phyloP scores from a whole-genome alignment of 2,797 vertebrate species.

The Pteropus rufus region DNA sequence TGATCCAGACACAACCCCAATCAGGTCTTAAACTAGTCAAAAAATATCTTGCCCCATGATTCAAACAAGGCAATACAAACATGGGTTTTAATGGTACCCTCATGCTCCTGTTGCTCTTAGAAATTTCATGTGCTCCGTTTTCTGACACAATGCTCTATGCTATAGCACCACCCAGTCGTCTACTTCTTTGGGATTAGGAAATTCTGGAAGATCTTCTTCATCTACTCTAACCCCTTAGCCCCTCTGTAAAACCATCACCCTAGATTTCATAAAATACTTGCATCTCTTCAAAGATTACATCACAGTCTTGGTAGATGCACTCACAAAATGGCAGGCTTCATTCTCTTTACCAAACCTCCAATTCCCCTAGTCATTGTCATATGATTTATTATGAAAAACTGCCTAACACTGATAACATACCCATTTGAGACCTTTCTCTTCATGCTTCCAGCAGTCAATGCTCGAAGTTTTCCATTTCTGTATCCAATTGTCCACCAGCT shows the following conservation, averaged over 20 bases:
- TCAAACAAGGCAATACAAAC: background rate
- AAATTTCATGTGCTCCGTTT: background rate
- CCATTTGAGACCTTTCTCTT: background rate
- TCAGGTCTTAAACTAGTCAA: background rate
- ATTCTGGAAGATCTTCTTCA: background rate
- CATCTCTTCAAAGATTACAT: background rate
- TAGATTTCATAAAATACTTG: background rate
- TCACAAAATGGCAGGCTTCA: background rate
- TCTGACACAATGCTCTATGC: background rate
- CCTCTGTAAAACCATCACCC: background rate
- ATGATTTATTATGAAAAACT: background rate
- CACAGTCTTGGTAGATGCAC: background rate
- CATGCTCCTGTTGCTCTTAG: background rate
- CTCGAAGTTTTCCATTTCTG: background rate
- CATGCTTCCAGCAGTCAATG: background rate
- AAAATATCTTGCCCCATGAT: background rate
- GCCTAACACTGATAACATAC: background rate
- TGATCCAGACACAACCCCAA: background rate
- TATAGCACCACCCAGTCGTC: background rate
- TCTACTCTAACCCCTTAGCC: background rate
- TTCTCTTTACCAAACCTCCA: background rate
- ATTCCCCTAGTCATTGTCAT: background rate
- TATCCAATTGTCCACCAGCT: background rate
- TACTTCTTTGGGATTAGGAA: background rate
- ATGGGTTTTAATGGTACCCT: background rate